Conservation (phyloP, 2,888 invertebrate genomes). For the Hirtodrosophila confusa region DNA sequence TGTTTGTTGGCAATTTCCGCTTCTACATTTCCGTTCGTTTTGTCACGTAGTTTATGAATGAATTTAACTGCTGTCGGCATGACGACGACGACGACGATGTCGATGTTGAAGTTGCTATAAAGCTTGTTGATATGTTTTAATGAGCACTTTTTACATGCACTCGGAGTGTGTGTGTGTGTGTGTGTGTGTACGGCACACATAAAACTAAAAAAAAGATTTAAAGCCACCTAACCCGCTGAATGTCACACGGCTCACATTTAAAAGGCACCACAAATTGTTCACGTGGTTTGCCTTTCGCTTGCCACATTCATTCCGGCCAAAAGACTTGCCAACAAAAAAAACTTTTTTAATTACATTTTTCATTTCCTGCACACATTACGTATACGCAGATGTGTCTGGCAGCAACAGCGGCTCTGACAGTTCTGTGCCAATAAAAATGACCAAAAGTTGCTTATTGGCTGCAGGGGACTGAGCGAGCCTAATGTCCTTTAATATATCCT, state of each 20-base stretch:
- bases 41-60: slow-evolving; percentile 80
- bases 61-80: slow-evolving; percentile 70
- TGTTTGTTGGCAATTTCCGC: slow-evolving; percentile 77
- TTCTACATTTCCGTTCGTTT: slow-evolving; percentile 78
- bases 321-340: slow-evolving; percentile 48
- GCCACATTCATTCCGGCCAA: slow-evolving; percentile 14
- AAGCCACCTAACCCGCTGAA: slow-evolving; percentile 45
- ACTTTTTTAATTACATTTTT: slow-evolving; percentile 77
- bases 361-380: slow-evolving; percentile 68
- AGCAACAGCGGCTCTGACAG: slow-evolving; percentile 23
- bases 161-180: slow-evolving; percentile 24
- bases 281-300: slow-evolving; percentile 37
- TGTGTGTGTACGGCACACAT: slow-evolving; percentile 36
- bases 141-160: slow-evolving; percentile 71
- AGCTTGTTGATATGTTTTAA: slow-evolving; percentile 77
- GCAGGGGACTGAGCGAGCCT: slow-evolving; percentile 35
- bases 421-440: slow-evolving; percentile 61
- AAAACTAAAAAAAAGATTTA: slow-evolving; percentile 51
- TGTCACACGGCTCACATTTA: slow-evolving; percentile 60
- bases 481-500: slow-evolving; percentile 59
- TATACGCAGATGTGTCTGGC: slow-evolving; percentile 50
- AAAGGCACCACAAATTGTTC: slow-evolving; percentile 63
- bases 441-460: slow-evolving; percentile 63
- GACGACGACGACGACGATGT: slow-evolving; percentile 33
- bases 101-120: slow-evolving; percentile 51